Evolutionary conservation across 1,140 invertebrate genomes (phyloP), one percentile per base, ranked within the genome.

Genomic region (Pygmarrhopalites habei): DNA sequence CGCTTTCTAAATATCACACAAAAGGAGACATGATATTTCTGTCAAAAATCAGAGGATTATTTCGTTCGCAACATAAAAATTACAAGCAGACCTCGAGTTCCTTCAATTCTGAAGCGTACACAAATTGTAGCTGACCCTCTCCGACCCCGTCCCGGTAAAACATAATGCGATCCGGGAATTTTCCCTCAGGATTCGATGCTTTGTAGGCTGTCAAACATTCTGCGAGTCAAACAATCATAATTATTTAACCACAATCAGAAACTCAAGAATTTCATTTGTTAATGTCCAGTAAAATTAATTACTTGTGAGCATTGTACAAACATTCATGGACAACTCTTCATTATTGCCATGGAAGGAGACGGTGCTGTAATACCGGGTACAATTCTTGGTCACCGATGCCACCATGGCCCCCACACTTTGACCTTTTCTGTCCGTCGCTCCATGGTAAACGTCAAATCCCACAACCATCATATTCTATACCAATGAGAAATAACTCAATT

Each of bases 401-500:
- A 93, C 88, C 75, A 95, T 83, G 0, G 84, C 82, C 58, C 90
- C 83, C 77, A 83, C 86, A 69, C 83, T 81, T 72, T 81, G 81
- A 46, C 76, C 75, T 71, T 82, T 72, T 1, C 77, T 77, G 21
- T 14, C 79, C 46, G 32, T 35, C 0, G 78, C 74, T 64, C 91
- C 88, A 72, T 93, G 90, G 68, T 89, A 92, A 1, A 90, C 86
- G 73, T 95, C 92, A 68, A 89, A 91, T 2, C 92, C 92, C 19
- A 90, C 78, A 0, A 92, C 81, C 91, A 95, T 95, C 1, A 88
- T 59, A 1, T 80, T 74, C 71, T 77, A 71, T 70, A 77, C 5
- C 5, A 15, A 35, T 35, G 15, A 35, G 5, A 49, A 49, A 55
- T 61, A 52, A 47, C 47, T 15, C 26, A 26, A 57, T 28, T 58